These are phyloP conservation scores for Zygaena filipendulae DNA, from an alignment of 2,888 invertebrate genomes.

Conservation along the genomic window DNA sequence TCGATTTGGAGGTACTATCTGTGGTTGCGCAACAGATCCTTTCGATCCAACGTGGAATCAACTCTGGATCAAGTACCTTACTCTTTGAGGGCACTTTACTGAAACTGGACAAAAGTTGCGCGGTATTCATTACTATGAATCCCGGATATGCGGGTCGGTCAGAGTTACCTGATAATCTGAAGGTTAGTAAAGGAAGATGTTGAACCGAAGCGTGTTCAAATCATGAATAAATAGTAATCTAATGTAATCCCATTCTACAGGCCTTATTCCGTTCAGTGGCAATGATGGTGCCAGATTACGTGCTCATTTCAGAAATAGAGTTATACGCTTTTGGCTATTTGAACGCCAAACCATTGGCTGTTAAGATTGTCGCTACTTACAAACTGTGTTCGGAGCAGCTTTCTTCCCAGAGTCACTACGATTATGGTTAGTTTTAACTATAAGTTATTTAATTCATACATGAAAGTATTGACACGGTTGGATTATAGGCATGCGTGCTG, in stretches of 20 bases:
- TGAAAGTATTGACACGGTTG: background rate
- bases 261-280: conserved; percentile 92
- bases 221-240: too few species aligned
- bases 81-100: conserved; percentile 90
- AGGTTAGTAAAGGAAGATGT: conserved; percentile 70
- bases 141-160: conserved; percentile 93
- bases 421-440: conserved; percentile 78
- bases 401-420: conserved; percentile 92
- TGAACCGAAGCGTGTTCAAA: too few species aligned
- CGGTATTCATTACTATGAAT: conserved; percentile 95
- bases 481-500: conserved; percentile 83
- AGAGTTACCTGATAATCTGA: conserved; percentile 92
- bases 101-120: conserved; percentile 83
- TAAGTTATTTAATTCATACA: too few species aligned
- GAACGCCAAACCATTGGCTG: conserved; percentile 83
- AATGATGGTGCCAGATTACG: conserved; percentile 99
- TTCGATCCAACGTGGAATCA: conserved; percentile 90
- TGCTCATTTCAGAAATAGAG: conserved; percentile 93
- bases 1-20: conserved; percentile 90
- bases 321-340: conserved; percentile 92
- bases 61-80: conserved; percentile 77
- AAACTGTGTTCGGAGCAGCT: conserved; percentile 91
- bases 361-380: conserved; percentile 95
- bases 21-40: conserved; percentile 95
- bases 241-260: too few species aligned